Evolutionary conservation across 2,797 vertebrate genomes (phyloP), one percentile per base, ranked within the genome.

Genomic region (Sus cebifrons): DNA sequence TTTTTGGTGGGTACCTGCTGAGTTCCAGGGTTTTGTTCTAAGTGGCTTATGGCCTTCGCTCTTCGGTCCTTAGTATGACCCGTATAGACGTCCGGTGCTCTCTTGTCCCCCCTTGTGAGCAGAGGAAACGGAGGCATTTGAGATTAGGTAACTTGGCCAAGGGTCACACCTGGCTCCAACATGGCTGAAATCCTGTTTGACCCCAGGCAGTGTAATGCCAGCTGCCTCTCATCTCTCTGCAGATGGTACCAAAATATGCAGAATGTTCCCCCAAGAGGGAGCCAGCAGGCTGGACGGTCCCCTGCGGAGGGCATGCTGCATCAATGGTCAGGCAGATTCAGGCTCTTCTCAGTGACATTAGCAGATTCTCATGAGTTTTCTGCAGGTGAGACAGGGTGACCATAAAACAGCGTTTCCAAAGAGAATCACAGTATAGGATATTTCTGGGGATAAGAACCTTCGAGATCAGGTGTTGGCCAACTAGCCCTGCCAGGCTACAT

Each of bases 1-100:
- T 74, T 82, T 83, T 68, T 40, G 77, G 49, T 75, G 56, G 11
- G 0, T 8, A 58, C 62, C 58, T 70, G 13, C 36, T 52, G 9
- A 54, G 40, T 87, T 17, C 64, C n/a, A 36, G 58, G 23, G 23
- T n/a, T 93, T 81, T 60, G 13, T 78, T 90, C 67, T 82, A 65
- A 62, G 32, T 54, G 25, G 25, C 74, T 86, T 29, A 56, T 12
- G 3, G 6, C 52, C 40, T 29, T 75, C 65, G n/a, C 82, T 84
- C 71, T 52, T 21, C 44, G n/a, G 49, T 89, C 16, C 52, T 56
- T 23, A 6, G 18, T n/a, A 23, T 27, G 77, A 58, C 70, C 25
- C 67, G 60, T 2, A 4, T 2, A 49, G 40, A 81, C 6, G 16
- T 3, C 6, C 16, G 13, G 8, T 13, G 3, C 20, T 70, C 0